A percentile compares a stretch with the other conserved stretches of the same genome.
Evolutionary conservation across 2,797 vertebrate species (phyloP).

Genomic region (Danionella dracula): DNA sequence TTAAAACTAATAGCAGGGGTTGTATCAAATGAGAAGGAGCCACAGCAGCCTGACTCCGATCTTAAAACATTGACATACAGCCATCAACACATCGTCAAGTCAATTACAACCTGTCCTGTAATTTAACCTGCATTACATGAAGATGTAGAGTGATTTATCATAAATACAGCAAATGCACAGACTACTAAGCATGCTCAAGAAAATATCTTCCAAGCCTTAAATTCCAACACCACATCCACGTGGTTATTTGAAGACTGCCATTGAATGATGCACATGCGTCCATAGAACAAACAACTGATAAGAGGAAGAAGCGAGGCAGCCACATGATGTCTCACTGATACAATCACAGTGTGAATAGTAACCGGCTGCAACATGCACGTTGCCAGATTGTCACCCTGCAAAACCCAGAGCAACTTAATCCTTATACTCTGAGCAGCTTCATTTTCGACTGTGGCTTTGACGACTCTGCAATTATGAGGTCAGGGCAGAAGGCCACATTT

Average conservation of each 20-base stretch:
- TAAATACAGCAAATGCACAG: not conserved
- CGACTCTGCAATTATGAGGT: conserved; percentile 25
- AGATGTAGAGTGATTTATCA: conserved; percentile 16
- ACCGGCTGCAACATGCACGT: conserved; percentile 11
- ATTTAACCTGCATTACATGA: conserved; percentile 6
- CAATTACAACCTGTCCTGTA: conserved; percentile 22
- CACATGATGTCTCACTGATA: conserved; percentile 10
- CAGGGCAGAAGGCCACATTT: conserved; percentile 13
- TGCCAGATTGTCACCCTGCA: conserved; percentile 16
- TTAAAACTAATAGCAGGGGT: not conserved
- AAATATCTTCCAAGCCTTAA: not conserved
- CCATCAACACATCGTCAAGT: conserved; percentile 22
- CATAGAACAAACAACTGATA: too few species aligned
- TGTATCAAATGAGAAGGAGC: not conserved
- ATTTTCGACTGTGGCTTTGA: conserved; percentile 13
- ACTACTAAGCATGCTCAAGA: not conserved
- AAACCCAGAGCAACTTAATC: conserved; percentile 9
- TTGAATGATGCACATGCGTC: too few species aligned
- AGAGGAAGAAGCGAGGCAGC: not conserved
- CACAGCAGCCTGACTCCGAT: not conserved
- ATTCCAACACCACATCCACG: not conserved
- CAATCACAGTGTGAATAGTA: not conserved
- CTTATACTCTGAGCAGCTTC: conserved; percentile 7
- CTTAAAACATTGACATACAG: not conserved
- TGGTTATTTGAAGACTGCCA: too few species aligned